phyloP scores from a whole-genome alignment of 2,888 invertebrate genomes.

The Neoascia interrupta region DNA sequence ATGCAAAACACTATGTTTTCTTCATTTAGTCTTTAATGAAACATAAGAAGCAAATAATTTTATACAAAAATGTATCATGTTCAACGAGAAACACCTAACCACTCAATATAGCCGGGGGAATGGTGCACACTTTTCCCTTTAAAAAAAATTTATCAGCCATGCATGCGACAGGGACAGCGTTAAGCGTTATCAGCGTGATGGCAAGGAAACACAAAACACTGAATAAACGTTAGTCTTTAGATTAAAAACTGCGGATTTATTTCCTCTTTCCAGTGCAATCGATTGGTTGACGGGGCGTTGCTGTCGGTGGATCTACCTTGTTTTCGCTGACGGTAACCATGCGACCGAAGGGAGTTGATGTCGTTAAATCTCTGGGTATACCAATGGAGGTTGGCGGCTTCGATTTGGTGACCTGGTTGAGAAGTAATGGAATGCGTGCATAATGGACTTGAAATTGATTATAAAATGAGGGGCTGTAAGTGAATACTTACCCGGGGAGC shows the following conservation, averaged over 20 bases:
- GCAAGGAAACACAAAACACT: slow-evolving; percentile 42
- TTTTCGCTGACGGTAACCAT: slow-evolving; percentile 56
- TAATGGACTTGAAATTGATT: not conserved
- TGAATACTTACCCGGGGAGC: slow-evolving; percentile 30
- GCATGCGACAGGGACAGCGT: slow-evolving; percentile 33
- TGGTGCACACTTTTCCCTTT: slow-evolving; percentile 25
- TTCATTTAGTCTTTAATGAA: slow-evolving; percentile 46
- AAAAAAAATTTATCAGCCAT: slow-evolving; percentile 54
- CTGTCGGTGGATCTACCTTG: slow-evolving; percentile 38
- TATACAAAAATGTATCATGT: slow-evolving; percentile 59
- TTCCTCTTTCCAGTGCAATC: slow-evolving; percentile 49
- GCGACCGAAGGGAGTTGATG: slow-evolving; percentile 48
- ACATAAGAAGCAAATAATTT: slow-evolving; percentile 37
- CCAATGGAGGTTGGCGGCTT: slow-evolving; percentile 38
- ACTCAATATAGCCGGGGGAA: not conserved
- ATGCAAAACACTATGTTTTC: slow-evolving; percentile 15
- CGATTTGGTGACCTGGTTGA: slow-evolving; percentile 23
- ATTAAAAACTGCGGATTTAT: not conserved
- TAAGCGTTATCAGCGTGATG: slow-evolving; percentile 28
- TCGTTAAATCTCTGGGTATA: slow-evolving; percentile 50
- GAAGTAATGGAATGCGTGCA: not conserved
- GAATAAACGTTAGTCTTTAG: not conserved
- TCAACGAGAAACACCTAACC: slow-evolving; percentile 38
- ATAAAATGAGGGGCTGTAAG: too few species aligned
- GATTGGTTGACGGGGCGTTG: slow-evolving; percentile 59